Percentiles rank a stretch among this genome's conserved stretches.
phyloP scores from a whole-genome alignment of 2,797 vertebrate species.

The Notolabrus celidotus region DNA sequence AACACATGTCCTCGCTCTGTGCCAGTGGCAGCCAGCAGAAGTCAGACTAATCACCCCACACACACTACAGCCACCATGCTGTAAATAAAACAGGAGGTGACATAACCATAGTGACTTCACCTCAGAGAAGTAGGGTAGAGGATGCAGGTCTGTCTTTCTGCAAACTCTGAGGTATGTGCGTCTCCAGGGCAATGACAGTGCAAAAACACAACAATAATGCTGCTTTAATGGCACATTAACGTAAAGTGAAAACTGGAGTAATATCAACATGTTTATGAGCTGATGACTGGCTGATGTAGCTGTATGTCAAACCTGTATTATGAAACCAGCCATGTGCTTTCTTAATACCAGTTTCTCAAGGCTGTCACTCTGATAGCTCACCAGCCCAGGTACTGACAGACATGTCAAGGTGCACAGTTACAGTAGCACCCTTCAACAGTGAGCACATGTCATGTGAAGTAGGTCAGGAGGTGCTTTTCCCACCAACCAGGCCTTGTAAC shows the following conservation, averaged over 20 bases:
- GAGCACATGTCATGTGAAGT: conserved; percentile 13
- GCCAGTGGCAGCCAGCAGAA: conserved; percentile 56
- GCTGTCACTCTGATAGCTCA: conserved; percentile 19
- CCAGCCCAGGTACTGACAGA: conserved; percentile 40
- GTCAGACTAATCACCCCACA: conserved; percentile 66
- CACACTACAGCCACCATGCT: conserved; percentile 65
- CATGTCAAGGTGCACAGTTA: conserved; percentile 44
- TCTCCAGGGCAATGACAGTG: conserved; percentile 11
- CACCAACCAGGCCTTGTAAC: conserved; percentile 21
- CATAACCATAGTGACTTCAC: conserved; percentile 72
- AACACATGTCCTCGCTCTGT: conserved; percentile 44
- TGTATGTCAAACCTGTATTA: no score
- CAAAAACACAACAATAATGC: neutral
- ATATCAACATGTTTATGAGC: neutral
- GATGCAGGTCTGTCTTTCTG: conserved; percentile 10
- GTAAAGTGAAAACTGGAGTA: neutral
- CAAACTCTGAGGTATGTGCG: conserved; percentile 21
- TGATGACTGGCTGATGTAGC: no score
- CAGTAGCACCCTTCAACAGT: neutral
- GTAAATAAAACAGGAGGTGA: conserved; percentile 81
- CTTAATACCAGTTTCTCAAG: neutral
- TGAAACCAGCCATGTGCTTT: neutral
- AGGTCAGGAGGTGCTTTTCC: conserved; percentile 10
- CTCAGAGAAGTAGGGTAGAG: conserved; percentile 54
- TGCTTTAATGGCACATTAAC: neutral